Evolutionary conservation across 2,888 invertebrate species (phyloP).

Genomic region (Macroteleia sp.): DNA sequence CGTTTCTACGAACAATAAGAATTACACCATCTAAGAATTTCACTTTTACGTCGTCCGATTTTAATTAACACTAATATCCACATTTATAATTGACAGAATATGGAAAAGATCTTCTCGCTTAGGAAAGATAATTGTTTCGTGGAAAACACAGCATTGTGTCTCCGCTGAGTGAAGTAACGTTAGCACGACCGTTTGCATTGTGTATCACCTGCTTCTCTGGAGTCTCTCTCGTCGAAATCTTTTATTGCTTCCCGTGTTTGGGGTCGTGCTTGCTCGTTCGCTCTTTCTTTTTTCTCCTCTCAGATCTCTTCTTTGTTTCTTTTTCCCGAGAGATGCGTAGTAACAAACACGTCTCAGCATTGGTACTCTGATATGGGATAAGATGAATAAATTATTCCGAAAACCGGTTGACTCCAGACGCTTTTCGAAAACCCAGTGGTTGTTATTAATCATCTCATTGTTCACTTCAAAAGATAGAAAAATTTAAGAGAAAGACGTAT

Average conservation of each 20-base stretch:
- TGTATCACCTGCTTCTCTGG: slow-evolving; percentile 71
- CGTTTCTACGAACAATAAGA: slow-evolving; percentile 13
- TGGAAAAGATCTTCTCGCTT: slow-evolving; percentile 44
- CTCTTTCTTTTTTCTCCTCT: slow-evolving; percentile 5
- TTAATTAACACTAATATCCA: slow-evolving; percentile 35
- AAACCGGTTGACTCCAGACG: slow-evolving; percentile 26
- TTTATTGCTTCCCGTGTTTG: slow-evolving; percentile 59
- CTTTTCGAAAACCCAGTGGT: neutral
- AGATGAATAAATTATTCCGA: slow-evolving; percentile 10
- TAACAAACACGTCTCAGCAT: neutral
- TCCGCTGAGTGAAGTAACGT: slow-evolving; percentile 37
- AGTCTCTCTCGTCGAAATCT: slow-evolving; percentile 62
- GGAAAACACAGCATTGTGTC: slow-evolving; percentile 51
- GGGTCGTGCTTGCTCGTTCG: slow-evolving; percentile 20
- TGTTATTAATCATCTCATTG: slow-evolving; percentile 18
- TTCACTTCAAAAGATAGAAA: slow-evolving; percentile 7
- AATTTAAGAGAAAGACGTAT: neutral
- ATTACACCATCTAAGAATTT: slow-evolving; percentile 25
- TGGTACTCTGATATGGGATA: neutral
- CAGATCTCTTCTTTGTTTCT: too few species aligned
- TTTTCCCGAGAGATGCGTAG: too few species aligned
- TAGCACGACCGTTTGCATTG: slow-evolving; percentile 62
- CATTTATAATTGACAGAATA: slow-evolving; percentile 39
- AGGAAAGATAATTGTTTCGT: slow-evolving; percentile 53
- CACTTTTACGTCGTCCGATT: slow-evolving; percentile 27